These are phyloP conservation scores for Phaethon lepturus DNA, from an alignment of 2,113 vertebrate genomes.

Conservation along the genomic window DNA sequence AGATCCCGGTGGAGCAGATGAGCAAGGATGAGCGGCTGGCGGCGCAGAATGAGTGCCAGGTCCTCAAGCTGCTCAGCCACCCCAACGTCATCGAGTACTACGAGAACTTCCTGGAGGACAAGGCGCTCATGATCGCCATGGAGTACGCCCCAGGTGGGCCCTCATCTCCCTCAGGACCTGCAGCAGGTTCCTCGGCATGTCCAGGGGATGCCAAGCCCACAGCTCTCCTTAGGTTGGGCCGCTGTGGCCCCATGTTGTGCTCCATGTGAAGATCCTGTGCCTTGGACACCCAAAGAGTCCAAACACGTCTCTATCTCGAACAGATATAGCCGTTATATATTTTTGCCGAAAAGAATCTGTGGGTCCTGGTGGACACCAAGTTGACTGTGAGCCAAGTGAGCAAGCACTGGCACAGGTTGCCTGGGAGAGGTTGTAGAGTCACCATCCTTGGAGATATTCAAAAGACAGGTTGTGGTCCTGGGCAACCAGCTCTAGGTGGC, in stretches of 20 bases:
- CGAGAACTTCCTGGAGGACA: slow-evolving; percentile 98
- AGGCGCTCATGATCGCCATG: slow-evolving; percentile 98
- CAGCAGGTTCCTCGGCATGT: accelerated
- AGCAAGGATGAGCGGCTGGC: slow-evolving; percentile 94
- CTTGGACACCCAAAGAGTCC: background rate
- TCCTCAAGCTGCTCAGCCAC: slow-evolving; percentile 96
- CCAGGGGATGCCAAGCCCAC: background rate
- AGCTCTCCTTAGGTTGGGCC: background rate
- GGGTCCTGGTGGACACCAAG: background rate
- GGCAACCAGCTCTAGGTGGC: background rate
- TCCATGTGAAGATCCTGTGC: background rate
- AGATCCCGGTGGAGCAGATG: slow-evolving; percentile 99
- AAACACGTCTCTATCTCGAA: accelerated
- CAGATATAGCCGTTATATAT: no score
- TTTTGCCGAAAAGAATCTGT: background rate
- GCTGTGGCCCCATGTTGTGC: accelerated
- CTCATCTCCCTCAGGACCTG: no score
- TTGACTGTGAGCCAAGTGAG: accelerated
- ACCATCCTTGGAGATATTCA: background rate
- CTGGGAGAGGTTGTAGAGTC: background rate
- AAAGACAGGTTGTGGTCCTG: background rate
- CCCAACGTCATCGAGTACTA: slow-evolving; percentile 98
- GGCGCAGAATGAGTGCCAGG: slow-evolving; percentile 97
- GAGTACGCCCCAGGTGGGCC: slow-evolving; percentile 93
- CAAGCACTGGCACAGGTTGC: background rate